phyloP scores from a whole-genome alignment of 2,888 invertebrate species.

The Minunthozetes semirufus region DNA sequence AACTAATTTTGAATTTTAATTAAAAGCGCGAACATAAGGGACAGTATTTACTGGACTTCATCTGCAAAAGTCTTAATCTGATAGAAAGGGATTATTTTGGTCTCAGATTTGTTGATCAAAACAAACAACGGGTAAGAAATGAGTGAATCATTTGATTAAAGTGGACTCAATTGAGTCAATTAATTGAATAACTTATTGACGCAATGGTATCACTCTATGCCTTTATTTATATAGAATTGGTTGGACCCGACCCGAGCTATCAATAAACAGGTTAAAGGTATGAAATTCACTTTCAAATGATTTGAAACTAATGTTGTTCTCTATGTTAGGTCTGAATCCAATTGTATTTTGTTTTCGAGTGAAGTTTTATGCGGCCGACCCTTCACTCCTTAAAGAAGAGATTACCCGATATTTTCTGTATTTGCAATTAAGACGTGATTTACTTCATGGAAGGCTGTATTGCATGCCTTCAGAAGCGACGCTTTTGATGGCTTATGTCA shows the following conservation, averaged over 20 bases:
- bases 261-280: constrained; percentile 85
- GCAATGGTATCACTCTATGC: no score
- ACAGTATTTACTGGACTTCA: constrained; percentile 77
- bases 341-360: constrained; percentile 91
- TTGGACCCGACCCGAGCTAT: constrained; percentile 82
- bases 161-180: not conserved
- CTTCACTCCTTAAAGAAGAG: constrained; percentile 83
- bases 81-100: constrained; percentile 92
- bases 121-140: constrained; percentile 72
- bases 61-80: constrained; percentile 81
- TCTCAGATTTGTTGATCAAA: constrained; percentile 78
- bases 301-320: constrained; percentile 32
- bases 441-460: constrained; percentile 87
- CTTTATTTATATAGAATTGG: constrained; percentile 66
- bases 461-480: constrained; percentile 77
- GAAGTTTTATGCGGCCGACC: constrained; percentile 95
- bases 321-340: constrained; percentile 69
- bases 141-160: not conserved
- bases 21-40: constrained; percentile 65
- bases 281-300: not conserved
- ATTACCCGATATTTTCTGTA: constrained; percentile 90
- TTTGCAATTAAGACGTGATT: constrained; percentile 84
- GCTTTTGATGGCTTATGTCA: constrained; percentile 78
- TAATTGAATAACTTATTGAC: not conserved
- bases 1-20: constrained; percentile 28